phyloP scores from a whole-genome alignment of 2,888 invertebrate genomes.

The Toxonevra muliebris region DNA sequence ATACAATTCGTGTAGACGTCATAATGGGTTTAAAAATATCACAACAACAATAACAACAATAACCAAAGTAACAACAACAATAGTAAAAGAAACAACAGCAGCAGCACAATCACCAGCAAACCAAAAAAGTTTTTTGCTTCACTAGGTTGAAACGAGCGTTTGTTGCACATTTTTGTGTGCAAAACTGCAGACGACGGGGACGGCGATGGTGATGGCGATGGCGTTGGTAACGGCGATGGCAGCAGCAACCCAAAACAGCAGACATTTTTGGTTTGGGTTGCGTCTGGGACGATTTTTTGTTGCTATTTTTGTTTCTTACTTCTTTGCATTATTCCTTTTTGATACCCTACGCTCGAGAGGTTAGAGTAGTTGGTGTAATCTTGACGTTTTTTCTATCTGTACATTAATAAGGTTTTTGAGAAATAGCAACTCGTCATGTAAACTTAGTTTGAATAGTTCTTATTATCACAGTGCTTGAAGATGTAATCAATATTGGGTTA shows the following conservation, averaged over 20 bases:
- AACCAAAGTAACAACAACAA: slow-evolving; percentile 11
- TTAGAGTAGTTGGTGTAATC: too few species aligned
- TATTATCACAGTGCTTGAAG: too few species aligned
- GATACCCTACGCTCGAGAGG: too few species aligned
- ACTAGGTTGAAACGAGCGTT: slow-evolving; percentile 16
- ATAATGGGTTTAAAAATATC: slow-evolving; percentile 32
- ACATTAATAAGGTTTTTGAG: neutral
- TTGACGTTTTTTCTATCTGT: slow-evolving; percentile 6
- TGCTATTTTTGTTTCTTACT: slow-evolving; percentile 11
- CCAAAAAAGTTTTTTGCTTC: slow-evolving; percentile 5
- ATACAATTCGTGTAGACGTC: slow-evolving; percentile 11
- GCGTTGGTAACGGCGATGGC: neutral
- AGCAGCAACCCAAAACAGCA: slow-evolving; percentile 13
- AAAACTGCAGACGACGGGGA: slow-evolving; percentile 9
- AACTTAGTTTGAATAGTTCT: too few species aligned
- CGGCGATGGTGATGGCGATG: neutral
- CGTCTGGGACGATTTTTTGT: slow-evolving; percentile 31
- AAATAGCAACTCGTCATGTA: neutral
- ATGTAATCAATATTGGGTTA: too few species aligned
- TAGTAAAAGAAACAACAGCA: slow-evolving; percentile 10
- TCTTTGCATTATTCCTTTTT: neutral
- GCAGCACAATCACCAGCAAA: neutral
- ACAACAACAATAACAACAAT: slow-evolving; percentile 24
- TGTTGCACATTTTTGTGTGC: slow-evolving; percentile 27
- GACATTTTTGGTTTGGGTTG: slow-evolving; percentile 35